Base-by-base conservation (phyloP, 2,797 vertebrate species). In the Darevskia mixta region DNA sequence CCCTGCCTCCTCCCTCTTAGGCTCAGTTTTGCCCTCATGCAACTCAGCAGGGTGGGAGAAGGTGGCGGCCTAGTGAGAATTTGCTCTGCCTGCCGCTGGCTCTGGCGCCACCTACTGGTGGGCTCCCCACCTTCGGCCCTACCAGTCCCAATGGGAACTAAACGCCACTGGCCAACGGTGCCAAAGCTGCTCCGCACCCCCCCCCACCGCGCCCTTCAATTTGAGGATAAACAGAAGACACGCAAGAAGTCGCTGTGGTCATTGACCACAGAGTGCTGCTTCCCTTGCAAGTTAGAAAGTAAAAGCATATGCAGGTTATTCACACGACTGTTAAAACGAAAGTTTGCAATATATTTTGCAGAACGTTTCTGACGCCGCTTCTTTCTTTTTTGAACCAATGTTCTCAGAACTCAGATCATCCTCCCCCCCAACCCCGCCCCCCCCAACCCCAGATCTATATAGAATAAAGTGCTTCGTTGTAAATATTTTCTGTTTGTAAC, bases 381-480 rank as follows among this genome's bases (percentile, higher is more conserved):
- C 88, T 79, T 67, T 43, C 6, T 18, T 9, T 35, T 27, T n/a
- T 23, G 38, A 77, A 61, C 8, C 7, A 49, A 23, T 49, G 8
- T 41, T 73, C 10, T 79, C 8, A 61, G 82, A 73, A n/a, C 77
- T 73, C 18, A 4, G 71, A 45, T 64, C 32, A 3, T 25, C 58
- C 41, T 77, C 8, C n/a, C 3, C 32, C 13, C 71, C 71, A 72
- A 5, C 77, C 38, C 27, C 66, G 66, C 55, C 15, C 15, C 20
- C 92, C 92, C 95, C 95, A 89, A 0, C 88, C 89, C 89, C 95
- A 93, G 90, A 84, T 93, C 95, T 94, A 94, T 96, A 97, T 95
- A 97, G 96, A 97, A 97, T 97, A 97, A 97, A 97, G 97, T 97
- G 97, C 97, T 97, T 97, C 58, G 0, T 97, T 97, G 58, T 85